Percentiles rank a stretch among this genome's conserved stretches.
Evolutionary conservation across 2,113 vertebrate species (phyloP).

Genomic region (Lepus europaeus): DNA sequence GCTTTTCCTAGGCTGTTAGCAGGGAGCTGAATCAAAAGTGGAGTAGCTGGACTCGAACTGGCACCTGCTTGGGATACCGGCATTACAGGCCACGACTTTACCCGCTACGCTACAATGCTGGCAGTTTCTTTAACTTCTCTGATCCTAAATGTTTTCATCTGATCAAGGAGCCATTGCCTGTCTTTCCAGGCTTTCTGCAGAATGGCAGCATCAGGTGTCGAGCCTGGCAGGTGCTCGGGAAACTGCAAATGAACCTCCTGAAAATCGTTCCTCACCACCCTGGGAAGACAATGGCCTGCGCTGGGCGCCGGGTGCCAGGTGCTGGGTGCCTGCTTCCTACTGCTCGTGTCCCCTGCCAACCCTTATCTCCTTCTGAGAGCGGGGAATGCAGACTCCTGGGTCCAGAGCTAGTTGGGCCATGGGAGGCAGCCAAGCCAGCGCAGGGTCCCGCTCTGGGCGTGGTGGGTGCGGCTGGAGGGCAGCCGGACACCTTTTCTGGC

Average conservation of each 20-base stretch:
- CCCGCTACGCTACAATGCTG: too few species aligned
- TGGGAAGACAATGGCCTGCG: background rate
- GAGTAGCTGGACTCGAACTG: too few species aligned
- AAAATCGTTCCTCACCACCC: background rate
- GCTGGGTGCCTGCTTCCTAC: background rate
- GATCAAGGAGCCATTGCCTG: background rate
- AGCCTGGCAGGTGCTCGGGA: background rate
- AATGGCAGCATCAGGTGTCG: background rate
- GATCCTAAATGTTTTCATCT: background rate
- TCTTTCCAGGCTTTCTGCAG: constrained; percentile 21
- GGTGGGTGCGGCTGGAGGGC: background rate
- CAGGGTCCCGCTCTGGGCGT: background rate
- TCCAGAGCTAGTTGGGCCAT: background rate
- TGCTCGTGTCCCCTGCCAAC: background rate
- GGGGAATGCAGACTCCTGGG: background rate
- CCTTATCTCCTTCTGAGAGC: background rate
- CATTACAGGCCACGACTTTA: too few species aligned
- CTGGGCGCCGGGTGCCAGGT: background rate
- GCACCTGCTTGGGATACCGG: too few species aligned
- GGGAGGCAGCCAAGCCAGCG: background rate
- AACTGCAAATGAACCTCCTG: background rate
- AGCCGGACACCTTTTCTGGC: background rate
- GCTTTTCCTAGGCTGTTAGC: too few species aligned
- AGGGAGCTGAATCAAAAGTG: too few species aligned
- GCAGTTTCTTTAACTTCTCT: background rate